phyloP scores from a whole-genome alignment of 1,140 invertebrate species.

The Panagrolaimus sp. region DNA sequence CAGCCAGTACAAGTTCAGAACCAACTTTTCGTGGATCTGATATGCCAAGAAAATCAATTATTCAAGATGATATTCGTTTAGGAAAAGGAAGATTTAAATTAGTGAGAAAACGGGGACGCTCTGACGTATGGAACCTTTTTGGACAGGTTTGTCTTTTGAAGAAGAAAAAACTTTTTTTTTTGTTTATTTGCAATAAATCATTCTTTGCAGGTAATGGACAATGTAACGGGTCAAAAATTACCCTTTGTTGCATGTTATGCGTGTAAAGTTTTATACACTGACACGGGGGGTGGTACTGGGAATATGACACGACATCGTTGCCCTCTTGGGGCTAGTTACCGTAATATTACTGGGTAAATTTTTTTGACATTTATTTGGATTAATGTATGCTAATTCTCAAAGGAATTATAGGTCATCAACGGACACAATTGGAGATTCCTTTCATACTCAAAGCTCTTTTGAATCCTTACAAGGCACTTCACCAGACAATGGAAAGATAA shows the following conservation, averaged over 20 bases:
- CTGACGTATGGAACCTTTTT: slow-evolving; percentile 59
- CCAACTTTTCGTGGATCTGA: slow-evolving; percentile 16
- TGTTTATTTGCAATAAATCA: background rate
- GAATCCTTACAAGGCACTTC: slow-evolving; percentile 11
- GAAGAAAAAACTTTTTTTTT: background rate
- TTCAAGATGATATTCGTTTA: slow-evolving; percentile 55
- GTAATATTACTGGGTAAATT: slow-evolving; percentile 35
- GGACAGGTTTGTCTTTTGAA: slow-evolving; percentile 39
- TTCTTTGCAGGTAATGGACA: slow-evolving; percentile 47
- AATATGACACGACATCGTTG: slow-evolving; percentile 54
- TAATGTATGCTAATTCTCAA: background rate
- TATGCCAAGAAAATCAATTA: slow-evolving; percentile 57
- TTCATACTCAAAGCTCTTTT: slow-evolving; percentile 7
- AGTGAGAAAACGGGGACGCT: slow-evolving; percentile 55
- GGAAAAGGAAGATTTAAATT: slow-evolving; percentile 53
- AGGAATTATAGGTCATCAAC: background rate
- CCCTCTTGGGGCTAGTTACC: slow-evolving; percentile 56
- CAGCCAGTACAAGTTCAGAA: slow-evolving; percentile 41
- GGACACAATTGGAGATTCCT: slow-evolving; percentile 9
- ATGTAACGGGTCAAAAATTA: slow-evolving; percentile 45
- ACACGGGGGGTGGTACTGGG: slow-evolving; percentile 57
- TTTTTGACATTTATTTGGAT: background rate
- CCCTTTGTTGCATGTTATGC: slow-evolving; percentile 58
- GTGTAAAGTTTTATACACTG: slow-evolving; percentile 58
- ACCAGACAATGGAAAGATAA: slow-evolving; percentile 11